Evolutionary conservation across 2,113 vertebrate genomes (phyloP).

Genomic region (Oncorhynchus masou): DNA sequence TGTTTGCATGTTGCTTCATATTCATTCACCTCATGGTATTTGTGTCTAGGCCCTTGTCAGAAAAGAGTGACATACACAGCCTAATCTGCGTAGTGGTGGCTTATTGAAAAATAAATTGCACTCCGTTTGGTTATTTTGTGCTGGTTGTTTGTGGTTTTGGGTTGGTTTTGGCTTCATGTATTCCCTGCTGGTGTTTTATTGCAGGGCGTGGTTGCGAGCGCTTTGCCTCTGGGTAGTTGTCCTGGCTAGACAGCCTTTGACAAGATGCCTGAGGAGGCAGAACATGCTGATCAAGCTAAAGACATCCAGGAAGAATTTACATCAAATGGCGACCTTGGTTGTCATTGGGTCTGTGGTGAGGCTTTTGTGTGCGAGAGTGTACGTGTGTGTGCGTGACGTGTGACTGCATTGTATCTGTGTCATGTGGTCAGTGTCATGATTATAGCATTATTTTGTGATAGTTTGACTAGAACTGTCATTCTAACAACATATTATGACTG

Average conservation of each 20-base stretch:
- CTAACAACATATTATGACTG: conserved; percentile 5
- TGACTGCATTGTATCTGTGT: conserved; percentile 43
- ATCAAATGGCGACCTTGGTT: conserved; percentile 71
- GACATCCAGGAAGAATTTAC: conserved; percentile 72
- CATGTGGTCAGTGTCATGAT: conserved; percentile 47
- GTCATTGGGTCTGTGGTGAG: conserved; percentile 72
- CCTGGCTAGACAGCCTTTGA: conserved; percentile 76
- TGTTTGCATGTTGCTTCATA: conserved; percentile 71
- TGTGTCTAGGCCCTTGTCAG: conserved; percentile 57
- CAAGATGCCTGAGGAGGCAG: conserved; percentile 72
- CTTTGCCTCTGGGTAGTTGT: conserved; percentile 68
- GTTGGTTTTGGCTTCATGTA: conserved; percentile 64
- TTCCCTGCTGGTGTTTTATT: conserved; percentile 62
- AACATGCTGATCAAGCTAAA: conserved; percentile 66
- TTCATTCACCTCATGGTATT: conserved; percentile 72
- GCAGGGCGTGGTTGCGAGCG: conserved; percentile 63
- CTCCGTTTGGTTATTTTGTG: conserved; percentile 9
- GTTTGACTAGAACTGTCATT: conserved; percentile 61
- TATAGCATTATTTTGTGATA: conserved; percentile 43
- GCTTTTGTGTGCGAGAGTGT: conserved; percentile 52
- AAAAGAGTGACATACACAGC: conserved; percentile 57
- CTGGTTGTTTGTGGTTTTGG: conserved; percentile 48
- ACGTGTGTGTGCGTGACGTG: conserved; percentile 9
- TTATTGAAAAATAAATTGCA: conserved; percentile 53
- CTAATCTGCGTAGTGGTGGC: conserved; percentile 21